Conservation (phyloP, 2,797 vertebrate genomes). For the Sebastiscus albofasciatus region DNA sequence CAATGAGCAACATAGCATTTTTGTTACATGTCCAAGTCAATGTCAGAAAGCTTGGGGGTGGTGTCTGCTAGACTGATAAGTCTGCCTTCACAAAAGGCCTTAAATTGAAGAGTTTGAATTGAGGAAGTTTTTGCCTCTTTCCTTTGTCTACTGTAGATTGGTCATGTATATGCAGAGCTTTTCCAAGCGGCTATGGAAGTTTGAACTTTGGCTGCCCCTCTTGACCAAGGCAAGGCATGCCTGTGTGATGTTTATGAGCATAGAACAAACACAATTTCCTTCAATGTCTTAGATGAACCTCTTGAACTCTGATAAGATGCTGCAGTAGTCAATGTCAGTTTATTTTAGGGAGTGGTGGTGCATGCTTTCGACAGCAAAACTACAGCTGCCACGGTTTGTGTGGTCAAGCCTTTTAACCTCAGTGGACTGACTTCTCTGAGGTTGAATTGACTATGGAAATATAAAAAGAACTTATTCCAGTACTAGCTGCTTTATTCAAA, state of each 20-base stretch:
- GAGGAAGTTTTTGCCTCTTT: background rate
- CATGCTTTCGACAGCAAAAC: background rate
- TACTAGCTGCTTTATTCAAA: constrained; percentile 19
- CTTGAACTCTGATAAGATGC: background rate
- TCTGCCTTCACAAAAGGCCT: background rate
- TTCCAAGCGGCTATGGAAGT: background rate
- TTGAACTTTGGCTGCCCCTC: constrained; percentile 2
- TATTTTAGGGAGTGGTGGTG: background rate
- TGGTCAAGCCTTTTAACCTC: constrained; percentile 6
- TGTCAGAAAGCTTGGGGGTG: background rate
- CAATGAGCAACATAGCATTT: background rate
- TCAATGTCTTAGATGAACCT: background rate
- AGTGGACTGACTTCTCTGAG: background rate
- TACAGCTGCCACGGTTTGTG: background rate
- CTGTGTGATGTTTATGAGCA: background rate
- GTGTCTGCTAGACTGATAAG: background rate
- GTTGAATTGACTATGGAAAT: background rate
- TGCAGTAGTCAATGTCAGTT: background rate
- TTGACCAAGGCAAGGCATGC: background rate
- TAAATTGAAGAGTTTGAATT: background rate
- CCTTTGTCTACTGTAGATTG: background rate
- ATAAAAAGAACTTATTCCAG: background rate
- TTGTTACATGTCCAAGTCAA: background rate
- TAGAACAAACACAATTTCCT: background rate
- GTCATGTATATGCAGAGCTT: background rate